Evolutionary conservation across 2,888 invertebrate species (phyloP), one percentile per base, ranked within the genome.

Genomic region (Syrphus vitripennis): DNA sequence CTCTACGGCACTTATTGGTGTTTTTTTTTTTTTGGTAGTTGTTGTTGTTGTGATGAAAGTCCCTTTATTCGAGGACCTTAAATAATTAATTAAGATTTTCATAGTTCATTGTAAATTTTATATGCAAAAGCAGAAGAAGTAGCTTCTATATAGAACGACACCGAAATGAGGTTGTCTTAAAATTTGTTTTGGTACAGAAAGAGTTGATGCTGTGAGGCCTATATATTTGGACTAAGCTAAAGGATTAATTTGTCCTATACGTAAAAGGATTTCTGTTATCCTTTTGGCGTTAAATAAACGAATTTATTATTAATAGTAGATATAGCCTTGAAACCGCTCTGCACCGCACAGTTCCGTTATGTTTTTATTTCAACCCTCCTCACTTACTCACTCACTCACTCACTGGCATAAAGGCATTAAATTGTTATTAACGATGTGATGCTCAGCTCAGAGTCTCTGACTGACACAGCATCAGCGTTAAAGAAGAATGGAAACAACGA

Each of bases 51-150:
- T 9, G 59, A 37, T 37, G 78, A 26, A 59, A 79, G 63, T 65
- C 79, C 79, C 69, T 45, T 83, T 61, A 50, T 3, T 80, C 63
- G 53, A 79, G 72, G 63, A 79, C 65, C 70, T 83, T 83, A 29
- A 80, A 83, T 83, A 80, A 83, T 83, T 83, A 80, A 83, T 65
- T 65, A 83, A 75, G 79, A 75, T 75, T 83, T 84, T 81, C 70
- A 76, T 71, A 81, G 71, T 59, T 63, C 57, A 48, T 65, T 48
- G 57, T 83, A 55, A 80, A 83, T 79, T 63, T 69, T 63, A 63
- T 63, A 63, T 45, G 69, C 74, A 75, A n/a, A n/a, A 26, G 40
- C 57, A 29, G 2, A 5, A 1, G 48, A 21, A 24, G 14, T 6
- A 12, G 21, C 14, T 45, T 19, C 21, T 6, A 6, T 50, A 19